phyloP scores from a whole-genome alignment of 2,113 vertebrate species.

The Hemiprocne comata region DNA sequence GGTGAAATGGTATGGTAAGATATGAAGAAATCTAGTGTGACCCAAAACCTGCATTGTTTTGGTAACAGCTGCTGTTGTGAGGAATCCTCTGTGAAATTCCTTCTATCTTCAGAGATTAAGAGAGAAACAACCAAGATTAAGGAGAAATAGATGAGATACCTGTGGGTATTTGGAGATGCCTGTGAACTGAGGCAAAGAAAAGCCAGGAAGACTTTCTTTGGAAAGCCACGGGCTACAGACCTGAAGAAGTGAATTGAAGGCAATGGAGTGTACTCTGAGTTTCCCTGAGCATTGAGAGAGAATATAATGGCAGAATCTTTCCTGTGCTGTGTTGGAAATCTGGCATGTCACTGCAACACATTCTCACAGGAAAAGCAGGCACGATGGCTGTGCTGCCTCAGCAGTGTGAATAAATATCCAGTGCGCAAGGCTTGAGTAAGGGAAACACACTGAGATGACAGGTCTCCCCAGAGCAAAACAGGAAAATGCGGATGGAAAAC shows the following conservation, averaged over 20 bases:
- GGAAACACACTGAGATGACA: background rate
- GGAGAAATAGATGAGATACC: background rate
- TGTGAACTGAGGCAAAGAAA: background rate
- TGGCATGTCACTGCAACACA: fast-evolving
- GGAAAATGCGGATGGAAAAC: background rate
- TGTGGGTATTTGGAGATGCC: background rate
- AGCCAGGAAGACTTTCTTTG: background rate
- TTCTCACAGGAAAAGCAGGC: background rate
- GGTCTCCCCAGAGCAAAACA: background rate
- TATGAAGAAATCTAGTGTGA: background rate
- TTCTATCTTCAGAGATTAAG: background rate
- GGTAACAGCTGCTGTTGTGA: background rate
- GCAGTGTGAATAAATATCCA: background rate
- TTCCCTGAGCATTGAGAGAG: background rate
- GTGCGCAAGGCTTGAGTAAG: background rate
- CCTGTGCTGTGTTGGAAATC: background rate
- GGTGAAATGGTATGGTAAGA: background rate
- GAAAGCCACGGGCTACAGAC: background rate
- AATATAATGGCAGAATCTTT: background rate
- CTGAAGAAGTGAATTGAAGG: background rate
- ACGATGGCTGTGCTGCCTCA: fast-evolving
- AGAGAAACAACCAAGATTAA: too few relatives aligned
- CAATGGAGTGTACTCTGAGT: background rate
- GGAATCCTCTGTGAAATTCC: background rate
- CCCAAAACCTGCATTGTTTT: background rate